Evolutionary conservation across 1,140 invertebrate genomes (phyloP).

Genomic region (Drosophila bocqueti): DNA sequence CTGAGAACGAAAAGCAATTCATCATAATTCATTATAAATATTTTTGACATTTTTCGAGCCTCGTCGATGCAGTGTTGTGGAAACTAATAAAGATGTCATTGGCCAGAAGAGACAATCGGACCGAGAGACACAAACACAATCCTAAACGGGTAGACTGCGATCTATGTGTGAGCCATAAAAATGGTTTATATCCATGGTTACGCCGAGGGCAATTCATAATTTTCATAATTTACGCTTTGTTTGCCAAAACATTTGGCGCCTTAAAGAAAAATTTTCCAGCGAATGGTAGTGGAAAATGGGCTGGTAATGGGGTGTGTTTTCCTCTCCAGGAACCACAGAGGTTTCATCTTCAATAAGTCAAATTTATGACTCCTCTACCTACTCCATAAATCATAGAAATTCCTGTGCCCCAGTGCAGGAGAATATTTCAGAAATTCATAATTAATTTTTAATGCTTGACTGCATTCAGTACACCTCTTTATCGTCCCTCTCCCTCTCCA

Average conservation of each 20-base stretch:
- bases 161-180: conserved; percentile 51
- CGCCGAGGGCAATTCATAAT: conserved; percentile 76
- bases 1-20: conserved; percentile 58
- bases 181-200: conserved; percentile 65
- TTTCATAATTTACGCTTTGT: conserved; percentile 85
- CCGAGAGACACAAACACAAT: conserved; percentile 23
- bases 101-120: conserved; percentile 63
- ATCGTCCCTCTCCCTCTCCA: not conserved
- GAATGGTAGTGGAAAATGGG: conserved; percentile 42
- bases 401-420: conserved; percentile 26
- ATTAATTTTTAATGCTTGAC: conserved; percentile 83
- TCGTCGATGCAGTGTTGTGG: conserved; percentile 66
- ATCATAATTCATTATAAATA: conserved; percentile 81
- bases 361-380: conserved; percentile 71
- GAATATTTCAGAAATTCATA: conserved; percentile 63
- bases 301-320: conserved; percentile 56
- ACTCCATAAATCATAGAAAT: conserved; percentile 76
- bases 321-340: conserved; percentile 64
- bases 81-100: conserved; percentile 85
- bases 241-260: conserved; percentile 81
- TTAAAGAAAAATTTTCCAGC: conserved; percentile 48
- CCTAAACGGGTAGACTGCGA: conserved; percentile 31
- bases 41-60: conserved; percentile 70
- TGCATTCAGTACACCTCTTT: conserved; percentile 51
- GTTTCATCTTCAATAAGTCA: conserved; percentile 75